Evolutionary conservation across 1,140 invertebrate genomes (phyloP), one percentile per base, ranked within the genome.

Genomic region (Lanistes nyassanus): DNA sequence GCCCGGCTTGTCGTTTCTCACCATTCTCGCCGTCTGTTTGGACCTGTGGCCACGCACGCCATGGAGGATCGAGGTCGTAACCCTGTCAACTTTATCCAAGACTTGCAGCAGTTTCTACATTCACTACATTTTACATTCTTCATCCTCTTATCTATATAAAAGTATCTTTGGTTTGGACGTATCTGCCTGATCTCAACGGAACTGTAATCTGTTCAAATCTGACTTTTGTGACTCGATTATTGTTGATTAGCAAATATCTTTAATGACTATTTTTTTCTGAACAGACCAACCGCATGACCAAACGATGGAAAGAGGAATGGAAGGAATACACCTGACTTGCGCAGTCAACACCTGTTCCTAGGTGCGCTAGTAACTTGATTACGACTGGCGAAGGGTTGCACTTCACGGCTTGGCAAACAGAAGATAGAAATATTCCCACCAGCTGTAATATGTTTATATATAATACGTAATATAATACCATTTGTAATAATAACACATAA

Each of bases 311-410:
- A 60, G 21, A 60, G n/a, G 7, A 60, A 60, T 1, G 23, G 23
- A 16, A 0, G 0, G 0, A 2, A 47, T 47, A 87, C 89, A 93
- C 93, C 90, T 97, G 98, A 68, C 96, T 98, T 58, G 98, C 97
- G 91, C 98, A 99, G 90, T 99, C 98, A 90, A 99, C 99, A 73
- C 94, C 94, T 67, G 92, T 91, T 31, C 97, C 98, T 74, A 99
- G 91, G 29, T 94, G 92, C 56, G 96, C 95, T 77, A 99, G 90
- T 36, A 95, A 92, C 87, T 95, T 92, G 69, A 99, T 90, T 64
- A 99, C 92, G 75, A 93, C 89, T 47, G 93, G 90, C 88, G 94
- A 94, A 83, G 98, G 95, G 89, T 99, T 99, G 90, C 97, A 99
- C 88, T 99, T 99, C 62, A 99, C 96, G 83, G 98, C 97, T 96